These are phyloP conservation scores for Podarcis cretensis DNA, from an alignment of 2,113 vertebrate genomes.

Conservation along the genomic window DNA sequence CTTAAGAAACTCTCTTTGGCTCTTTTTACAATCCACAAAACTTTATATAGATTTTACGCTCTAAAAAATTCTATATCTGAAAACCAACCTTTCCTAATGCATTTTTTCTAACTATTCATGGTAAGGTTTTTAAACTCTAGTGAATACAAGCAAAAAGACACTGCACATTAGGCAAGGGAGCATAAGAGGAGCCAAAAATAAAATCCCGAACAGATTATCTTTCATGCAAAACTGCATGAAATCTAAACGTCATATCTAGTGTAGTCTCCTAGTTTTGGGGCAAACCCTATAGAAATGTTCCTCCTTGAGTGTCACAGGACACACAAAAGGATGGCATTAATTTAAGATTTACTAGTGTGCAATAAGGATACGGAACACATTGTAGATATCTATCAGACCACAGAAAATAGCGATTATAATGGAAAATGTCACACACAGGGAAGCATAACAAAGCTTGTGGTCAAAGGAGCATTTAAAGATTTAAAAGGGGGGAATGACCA, in stretches of 20 bases:
- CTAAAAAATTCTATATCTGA: not conserved
- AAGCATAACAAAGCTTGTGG: not conserved
- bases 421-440: not conserved
- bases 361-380: not conserved
- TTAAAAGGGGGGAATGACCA: not conserved
- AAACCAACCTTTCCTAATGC: not conserved
- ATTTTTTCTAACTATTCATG: not conserved
- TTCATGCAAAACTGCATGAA: not conserved
- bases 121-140: not conserved
- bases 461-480: conserved; percentile 5
- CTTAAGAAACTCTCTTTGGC: not conserved
- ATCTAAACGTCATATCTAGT: not conserved
- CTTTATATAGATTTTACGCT: conserved; percentile 1
- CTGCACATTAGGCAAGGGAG: not conserved
- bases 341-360: not conserved
- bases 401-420: not conserved
- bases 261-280: not conserved
- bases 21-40: not conserved
- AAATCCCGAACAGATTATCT: not conserved
- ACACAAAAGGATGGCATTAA: not conserved
- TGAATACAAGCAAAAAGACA: not conserved
- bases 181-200: not conserved
- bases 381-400: not conserved
- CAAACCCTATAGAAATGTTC: not conserved
- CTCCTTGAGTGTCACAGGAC: not conserved